Evolutionary conservation across 2,888 invertebrate genomes (phyloP), one percentile per base, ranked within the genome.

Genomic region (Diarsia rubi): DNA sequence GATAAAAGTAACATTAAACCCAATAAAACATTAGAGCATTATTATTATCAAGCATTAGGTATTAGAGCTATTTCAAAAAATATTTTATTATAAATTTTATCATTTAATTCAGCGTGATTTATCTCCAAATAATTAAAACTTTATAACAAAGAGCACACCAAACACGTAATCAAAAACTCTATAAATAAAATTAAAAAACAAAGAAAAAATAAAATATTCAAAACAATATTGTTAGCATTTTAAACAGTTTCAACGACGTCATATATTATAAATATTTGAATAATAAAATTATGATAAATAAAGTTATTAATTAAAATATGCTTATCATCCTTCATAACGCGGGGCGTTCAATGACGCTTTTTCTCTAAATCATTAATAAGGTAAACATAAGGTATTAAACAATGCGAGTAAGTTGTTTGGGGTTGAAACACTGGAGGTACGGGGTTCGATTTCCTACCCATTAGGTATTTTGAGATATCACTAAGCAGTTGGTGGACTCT

Each of bases 161-260:
- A 72, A 45, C 60, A n/a, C 14, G 1, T 45, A 1, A 2, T 45
- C 1, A 42, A 45, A 5, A 44, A n/a, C 5, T 47, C 14, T 24
- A 49, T 44, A 42, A 1, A 44, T 24, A 24, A n/a, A n/a, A 45
- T 27, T 3, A 1, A 54, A 44, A 52, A 64, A 0, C 27, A 27
- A 16, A 21, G 9, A 59, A 62, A 69, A 60, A 65, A 60, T 1
- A 14, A n/a, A 14, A 52, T 21, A 21, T 24, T 3, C 37, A n/a
- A 47, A 52, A 76, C 31, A 63, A 54, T 71, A 71, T 8, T 60
- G 77, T 71, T 67, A 71, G 63, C 59, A 82, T 80, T 54, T 64
- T 47, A 45, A 76, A 59, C 31, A 67, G 42, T 1, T 64, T 27
- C 0, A 57, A 64, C 2, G 47, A 60, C 68, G 78, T 81, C 70